Base-by-base conservation (phyloP, 2,888 invertebrate species). In the Ophraella communa region DNA sequence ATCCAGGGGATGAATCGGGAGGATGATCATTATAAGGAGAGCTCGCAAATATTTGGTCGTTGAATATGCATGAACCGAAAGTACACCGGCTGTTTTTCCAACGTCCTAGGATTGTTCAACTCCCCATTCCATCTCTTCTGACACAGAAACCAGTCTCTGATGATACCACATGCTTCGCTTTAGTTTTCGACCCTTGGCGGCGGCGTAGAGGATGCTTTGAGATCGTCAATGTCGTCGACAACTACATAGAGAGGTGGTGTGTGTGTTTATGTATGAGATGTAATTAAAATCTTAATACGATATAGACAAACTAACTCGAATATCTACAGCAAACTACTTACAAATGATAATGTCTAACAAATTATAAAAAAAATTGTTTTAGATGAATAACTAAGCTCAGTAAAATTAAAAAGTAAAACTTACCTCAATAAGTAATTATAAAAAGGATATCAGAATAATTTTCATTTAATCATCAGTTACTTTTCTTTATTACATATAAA, bases 51-150 rank as follows among this genome's bases (percentile, higher is more conserved):
- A 80, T 81, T 81, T 80, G 77, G 77, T 74, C 72, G 80, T 72
- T 81, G 81, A 81, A 81, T 81, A 81, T 81, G 80, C 79, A 81
- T 81, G 81, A 80, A 71, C 70, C 71, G 69, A 72, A 77, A 78
- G 78, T 76, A 78, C 79, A 79, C 79, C 78, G 79, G 76, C 78
- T 80, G 80, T 80, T 80, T 80, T 80, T 80, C 80, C 76, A 78
- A 74, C 76, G 73, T 76, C 76, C 75, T 75, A 73, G 68, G 72
- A 73, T 72, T 70, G 70, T 73, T 69, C 66, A 58, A 65, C 68
- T 68, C 71, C 68, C 66, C 59, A 59, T 64, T 59, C 49, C 59
- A 42, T 52, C 60, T 54, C 42, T 54, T 59, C 64, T 59, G 64
- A 59, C 58, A 52, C 49, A 60, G 58, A 64, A 57, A 49, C 64